These are phyloP conservation scores for Eulemur mongoz DNA, from an alignment of 2,797 vertebrate species.

Conservation along the genomic window DNA sequence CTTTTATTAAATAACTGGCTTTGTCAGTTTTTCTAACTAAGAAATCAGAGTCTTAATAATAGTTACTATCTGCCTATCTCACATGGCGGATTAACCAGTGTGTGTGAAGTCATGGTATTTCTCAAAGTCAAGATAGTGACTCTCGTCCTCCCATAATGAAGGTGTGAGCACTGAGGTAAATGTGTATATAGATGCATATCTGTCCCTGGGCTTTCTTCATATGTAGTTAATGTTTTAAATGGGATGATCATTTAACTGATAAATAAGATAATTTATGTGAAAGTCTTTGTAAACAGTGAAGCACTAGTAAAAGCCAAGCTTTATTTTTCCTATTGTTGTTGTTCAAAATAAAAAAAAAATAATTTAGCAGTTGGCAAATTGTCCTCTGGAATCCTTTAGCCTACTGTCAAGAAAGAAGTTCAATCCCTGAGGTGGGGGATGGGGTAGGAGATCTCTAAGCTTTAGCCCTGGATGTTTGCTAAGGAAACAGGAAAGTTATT, in stretches of 20 bases:
- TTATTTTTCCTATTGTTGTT: constrained; percentile 26
- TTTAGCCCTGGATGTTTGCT: not conserved
- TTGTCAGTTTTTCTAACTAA: constrained; percentile 5
- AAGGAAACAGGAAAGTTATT: not conserved
- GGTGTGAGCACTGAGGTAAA: constrained; percentile 9
- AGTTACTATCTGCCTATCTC: not conserved
- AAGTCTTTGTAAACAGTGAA: constrained; percentile 52
- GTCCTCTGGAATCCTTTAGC: not conserved
- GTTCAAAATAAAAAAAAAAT: constrained; percentile 35
- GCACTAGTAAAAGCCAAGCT: constrained; percentile 1
- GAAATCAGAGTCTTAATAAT: constrained; percentile 9
- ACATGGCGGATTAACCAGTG: not conserved
- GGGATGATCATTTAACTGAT: constrained; percentile 53
- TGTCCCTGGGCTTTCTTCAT: not conserved
- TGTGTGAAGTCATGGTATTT: constrained; percentile 39
- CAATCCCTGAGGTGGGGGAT: not conserved
- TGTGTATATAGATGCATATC: constrained; percentile 6
- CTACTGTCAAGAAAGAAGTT: not conserved
- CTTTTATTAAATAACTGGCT: constrained; percentile 7
- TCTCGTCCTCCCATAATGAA: not conserved
- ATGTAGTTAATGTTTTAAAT: constrained; percentile 52
- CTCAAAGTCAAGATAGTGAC: constrained; percentile 6
- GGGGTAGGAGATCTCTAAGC: not conserved
- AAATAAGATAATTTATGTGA: constrained; percentile 53
- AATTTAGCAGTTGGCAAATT: not conserved